A percentile compares a stretch with the other conserved stretches of the same genome.
Evolutionary conservation across 2,888 invertebrate genomes (phyloP).

Genomic region (Noctua janthina): DNA sequence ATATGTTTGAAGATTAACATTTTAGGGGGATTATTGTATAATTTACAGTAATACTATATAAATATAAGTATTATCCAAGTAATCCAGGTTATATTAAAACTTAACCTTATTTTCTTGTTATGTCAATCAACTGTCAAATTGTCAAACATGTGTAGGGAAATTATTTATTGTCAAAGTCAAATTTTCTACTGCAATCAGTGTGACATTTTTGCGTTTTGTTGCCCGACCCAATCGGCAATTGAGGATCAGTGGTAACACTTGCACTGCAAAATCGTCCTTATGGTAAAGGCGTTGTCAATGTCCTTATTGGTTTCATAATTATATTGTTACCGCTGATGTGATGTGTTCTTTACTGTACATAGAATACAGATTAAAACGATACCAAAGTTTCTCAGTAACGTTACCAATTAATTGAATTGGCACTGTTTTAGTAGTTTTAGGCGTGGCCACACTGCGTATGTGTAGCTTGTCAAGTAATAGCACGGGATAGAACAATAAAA

Average conservation of each 20-base stretch:
- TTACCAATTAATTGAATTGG: constrained; percentile 11
- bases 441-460: too few relatives aligned
- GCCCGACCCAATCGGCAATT: not conserved
- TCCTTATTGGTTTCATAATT: not conserved
- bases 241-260: not conserved
- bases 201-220: not conserved
- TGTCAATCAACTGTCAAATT: not conserved
- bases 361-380: not conserved
- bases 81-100: not conserved
- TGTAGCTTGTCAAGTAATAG: not conserved
- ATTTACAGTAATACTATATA: not conserved
- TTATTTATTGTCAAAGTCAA: not conserved
- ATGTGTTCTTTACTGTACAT: not conserved
- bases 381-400: not conserved
- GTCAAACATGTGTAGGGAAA: not conserved
- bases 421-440: constrained; percentile 5
- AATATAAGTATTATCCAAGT: not conserved
- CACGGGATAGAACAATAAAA: not conserved
- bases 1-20: constrained; percentile 55
- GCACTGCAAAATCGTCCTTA: not conserved
- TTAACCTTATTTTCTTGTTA: not conserved
- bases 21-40: not conserved
- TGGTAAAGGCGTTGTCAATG: not conserved
- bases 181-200: not conserved
- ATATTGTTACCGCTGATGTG: not conserved